Percentiles rank a stretch among this genome's conserved stretches.
Conservation (phyloP, 2,888 invertebrate genomes). For the Meteorus colon region DNA sequence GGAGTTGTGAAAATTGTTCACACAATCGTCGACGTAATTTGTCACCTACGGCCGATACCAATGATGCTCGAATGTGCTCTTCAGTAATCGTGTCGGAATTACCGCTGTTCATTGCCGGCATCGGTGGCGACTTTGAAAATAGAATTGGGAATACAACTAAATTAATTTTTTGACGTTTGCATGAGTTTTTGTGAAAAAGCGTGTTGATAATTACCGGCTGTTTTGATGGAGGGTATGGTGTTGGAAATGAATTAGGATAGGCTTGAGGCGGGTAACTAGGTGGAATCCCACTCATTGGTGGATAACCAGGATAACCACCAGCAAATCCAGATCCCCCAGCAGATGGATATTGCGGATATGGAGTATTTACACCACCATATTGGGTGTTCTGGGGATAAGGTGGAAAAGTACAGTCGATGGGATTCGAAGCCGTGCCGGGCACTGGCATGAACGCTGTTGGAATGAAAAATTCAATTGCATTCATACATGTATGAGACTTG, state of each 20-base stretch:
- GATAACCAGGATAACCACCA: conserved; percentile 73
- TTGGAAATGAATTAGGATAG: conserved; percentile 72
- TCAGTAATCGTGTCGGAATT: conserved; percentile 90
- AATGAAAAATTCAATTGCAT: too few relatives aligned
- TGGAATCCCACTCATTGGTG: conserved; percentile 52
- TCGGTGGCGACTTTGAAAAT: conserved; percentile 58
- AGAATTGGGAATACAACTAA: background rate
- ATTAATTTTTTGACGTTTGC: background rate
- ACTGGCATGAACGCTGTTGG: conserved; percentile 73
- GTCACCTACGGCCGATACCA: conserved; percentile 96
- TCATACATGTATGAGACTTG: background rate
- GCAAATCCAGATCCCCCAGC: conserved; percentile 60
- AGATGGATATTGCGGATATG: conserved; percentile 66
- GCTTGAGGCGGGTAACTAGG: conserved; percentile 63
- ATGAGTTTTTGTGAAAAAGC: background rate
- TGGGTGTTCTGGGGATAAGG: conserved; percentile 60
- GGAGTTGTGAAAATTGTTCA: conserved; percentile 92
- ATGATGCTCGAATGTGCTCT: conserved; percentile 94
- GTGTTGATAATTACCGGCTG: conserved; percentile 59
- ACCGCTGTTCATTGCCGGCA: conserved; percentile 74
- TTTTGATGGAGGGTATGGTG: conserved; percentile 65
- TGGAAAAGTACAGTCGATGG: conserved; percentile 50
- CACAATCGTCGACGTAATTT: conserved; percentile 90
- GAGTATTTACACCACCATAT: conserved; percentile 53
- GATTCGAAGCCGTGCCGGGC: conserved; percentile 57